Evolutionary conservation across 1,140 invertebrate genomes (phyloP), one percentile per base, ranked within the genome.

Genomic region (Oncopodura yosiiana): DNA sequence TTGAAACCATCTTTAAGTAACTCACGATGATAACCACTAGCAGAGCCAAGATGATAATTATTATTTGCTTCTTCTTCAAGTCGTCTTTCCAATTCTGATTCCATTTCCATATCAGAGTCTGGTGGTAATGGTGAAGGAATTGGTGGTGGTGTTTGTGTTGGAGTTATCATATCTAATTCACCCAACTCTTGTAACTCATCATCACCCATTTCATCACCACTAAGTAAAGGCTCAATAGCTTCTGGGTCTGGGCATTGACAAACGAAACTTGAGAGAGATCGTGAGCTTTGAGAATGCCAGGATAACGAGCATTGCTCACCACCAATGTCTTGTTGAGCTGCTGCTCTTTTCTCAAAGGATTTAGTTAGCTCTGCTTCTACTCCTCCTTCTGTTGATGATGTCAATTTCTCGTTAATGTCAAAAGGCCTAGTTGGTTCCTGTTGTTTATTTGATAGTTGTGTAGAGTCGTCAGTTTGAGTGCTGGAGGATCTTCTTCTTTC

Each of bases 171-270:
- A n/a, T n/a, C 43, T 23, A 9, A 24, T 21, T 49, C 46, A 3
- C 24, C 34, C 24, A 21, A 29, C 26, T 21, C 21, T 12, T 21
- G 12, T n/a, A 30, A 24, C 12, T 46, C 41, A 3, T 46, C 44
- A 9, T 46, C 46, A 29, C 37, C 46, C 23, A 36, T 32, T n/a
- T 26, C 29, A 3, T 11, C 32, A 21, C 8, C 37, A 32, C 55
- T 39, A 9, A 62, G 49, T 8, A 62, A 39, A 19, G 60, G 60
- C 23, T 62, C 51, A n/a, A 26, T 27, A n/a, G 60, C 60, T 54
- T 62, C 60, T n/a, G 55, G 49, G 42, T 62, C 60, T 53, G 49
- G 49, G 51, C 16, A 51, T 11, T 53, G 49, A 55, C 44, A 56
- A 18, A 24, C 36, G 18, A 19, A 39, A 48, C 42, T 55, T 12